Evolutionary conservation across 2,113 vertebrate genomes (phyloP), one percentile per base, ranked within the genome.

Genomic region (Lampris incognitus): DNA sequence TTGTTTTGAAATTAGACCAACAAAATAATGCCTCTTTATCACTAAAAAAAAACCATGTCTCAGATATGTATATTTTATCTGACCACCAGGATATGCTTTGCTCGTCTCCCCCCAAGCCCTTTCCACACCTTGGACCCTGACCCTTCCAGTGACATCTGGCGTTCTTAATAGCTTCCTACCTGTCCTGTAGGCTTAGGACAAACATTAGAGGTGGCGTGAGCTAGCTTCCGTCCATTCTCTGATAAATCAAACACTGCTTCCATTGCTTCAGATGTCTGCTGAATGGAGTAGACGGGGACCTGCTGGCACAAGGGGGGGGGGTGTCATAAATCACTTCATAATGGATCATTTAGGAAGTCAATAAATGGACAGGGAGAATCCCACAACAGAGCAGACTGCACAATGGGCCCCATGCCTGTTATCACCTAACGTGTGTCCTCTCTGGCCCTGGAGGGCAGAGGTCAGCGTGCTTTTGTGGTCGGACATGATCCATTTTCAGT

Each of bases 271-370:
- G 80, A 93, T 89, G 90, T 88, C 74, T 62, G 58, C 61, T 88
- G 87, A 89, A 89, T 76, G 76, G 84, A 60, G 42, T 52, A 44
- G 79, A 66, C 86, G 51, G 77, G 74, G 40, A 66, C 66, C 79
- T 51, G 8, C 66, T 11, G 44, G 79, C 70, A 63, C 71, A 51
- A 81, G 85, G 68, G 82, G 72, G 60, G 69, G 73, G 9, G 63
- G 74, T 72, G 77, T 88, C 91, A 58, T 93, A 93, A 93, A 94
- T 94, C 93, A 94, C 89, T 78, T 89, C 84, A 92, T 93, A 92
- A 94, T 92, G 85, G 89, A 92, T 94, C 83, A 90, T 91, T 94
- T 92, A 94, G 92, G 93, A 94, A 94, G 93, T 93, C 91, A 90
- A 93, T 94, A 92, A 93, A 94, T 74, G 79, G 87, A 84, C 85